phyloP scores from a whole-genome alignment of 2,888 invertebrate genomes.

The Noctua fimbriata region DNA sequence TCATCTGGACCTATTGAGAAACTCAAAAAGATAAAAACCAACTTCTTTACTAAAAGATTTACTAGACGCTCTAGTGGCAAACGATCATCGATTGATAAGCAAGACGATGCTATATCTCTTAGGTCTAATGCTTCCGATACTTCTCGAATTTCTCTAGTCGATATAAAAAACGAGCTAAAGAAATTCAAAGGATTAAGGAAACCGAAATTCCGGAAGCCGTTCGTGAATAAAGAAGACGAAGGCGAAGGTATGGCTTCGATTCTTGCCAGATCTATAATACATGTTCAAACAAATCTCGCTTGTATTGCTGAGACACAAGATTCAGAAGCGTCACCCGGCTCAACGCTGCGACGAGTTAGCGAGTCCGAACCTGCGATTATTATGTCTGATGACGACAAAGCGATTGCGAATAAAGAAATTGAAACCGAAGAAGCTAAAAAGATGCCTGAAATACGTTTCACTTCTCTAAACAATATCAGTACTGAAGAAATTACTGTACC shows the following conservation, averaged over 20 bases:
- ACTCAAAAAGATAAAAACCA: conserved; percentile 91
- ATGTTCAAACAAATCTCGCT: conserved; percentile 90
- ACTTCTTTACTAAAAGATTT: conserved; percentile 91
- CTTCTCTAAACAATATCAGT: conserved; percentile 83
- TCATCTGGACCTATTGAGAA: conserved; percentile 87
- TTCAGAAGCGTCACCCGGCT: conserved; percentile 84
- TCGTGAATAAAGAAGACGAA: conserved; percentile 83
- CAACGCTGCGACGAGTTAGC: conserved; percentile 82
- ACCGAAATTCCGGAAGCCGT: conserved; percentile 80
- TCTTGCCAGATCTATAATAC: conserved; percentile 92
- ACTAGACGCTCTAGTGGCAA: conserved; percentile 85
- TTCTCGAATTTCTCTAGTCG: conserved; percentile 84
- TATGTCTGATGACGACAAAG: conserved; percentile 77
- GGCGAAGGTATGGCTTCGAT: conserved; percentile 92
- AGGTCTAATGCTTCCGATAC: conserved; percentile 88
- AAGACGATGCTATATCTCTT: conserved; percentile 88
- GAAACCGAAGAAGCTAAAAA: conserved; percentile 62
- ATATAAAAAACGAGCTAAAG: conserved; percentile 85
- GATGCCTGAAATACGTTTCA: conserved; percentile 81
- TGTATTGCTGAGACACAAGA: conserved; percentile 90
- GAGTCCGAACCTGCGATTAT: conserved; percentile 84
- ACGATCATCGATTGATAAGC: conserved; percentile 83
- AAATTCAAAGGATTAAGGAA: conserved; percentile 86
- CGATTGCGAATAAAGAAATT: conserved; percentile 52
- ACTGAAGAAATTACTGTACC: conserved; percentile 67